phyloP scores from a whole-genome alignment of 1,140 invertebrate genomes.

The Meloidogyne hapla region DNA sequence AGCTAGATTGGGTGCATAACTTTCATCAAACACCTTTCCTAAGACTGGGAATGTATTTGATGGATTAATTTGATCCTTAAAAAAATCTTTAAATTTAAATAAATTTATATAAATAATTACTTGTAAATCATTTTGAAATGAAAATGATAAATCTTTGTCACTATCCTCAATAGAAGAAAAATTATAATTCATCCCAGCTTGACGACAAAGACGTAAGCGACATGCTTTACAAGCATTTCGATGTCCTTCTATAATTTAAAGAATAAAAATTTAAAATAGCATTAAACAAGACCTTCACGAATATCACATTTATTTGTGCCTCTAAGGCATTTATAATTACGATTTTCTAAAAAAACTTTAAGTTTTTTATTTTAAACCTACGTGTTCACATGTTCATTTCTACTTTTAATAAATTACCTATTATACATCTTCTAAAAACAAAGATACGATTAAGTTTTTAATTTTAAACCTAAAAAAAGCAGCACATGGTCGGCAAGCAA shows the following conservation, averaged over 20 bases:
- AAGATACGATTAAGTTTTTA: neutral
- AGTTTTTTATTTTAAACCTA: no score
- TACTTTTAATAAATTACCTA: no score
- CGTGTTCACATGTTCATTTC: no score
- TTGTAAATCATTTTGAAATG: neutral
- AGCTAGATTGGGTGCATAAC: slow-evolving; percentile 1
- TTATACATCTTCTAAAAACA: neutral
- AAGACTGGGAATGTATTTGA: neutral
- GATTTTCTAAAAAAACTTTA: no score
- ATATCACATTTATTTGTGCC: slow-evolving; percentile 16
- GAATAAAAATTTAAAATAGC: neutral
- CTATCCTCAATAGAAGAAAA: neutral
- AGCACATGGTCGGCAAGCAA: slow-evolving; percentile 15
- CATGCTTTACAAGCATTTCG: slow-evolving; percentile 10
- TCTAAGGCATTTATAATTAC: slow-evolving; percentile 13
- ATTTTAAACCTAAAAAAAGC: slow-evolving; percentile 11
- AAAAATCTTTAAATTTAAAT: no score
- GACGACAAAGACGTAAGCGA: neutral
- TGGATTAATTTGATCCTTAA: neutral
- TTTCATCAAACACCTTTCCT: neutral
- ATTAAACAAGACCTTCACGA: neutral
- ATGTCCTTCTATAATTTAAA: slow-evolving; percentile 6
- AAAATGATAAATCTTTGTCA: neutral
- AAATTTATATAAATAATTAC: neutral
- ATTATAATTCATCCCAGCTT: slow-evolving; percentile 5